Base-by-base conservation (phyloP, 2,113 vertebrate genomes). In the Nesogale talazaci region DNA sequence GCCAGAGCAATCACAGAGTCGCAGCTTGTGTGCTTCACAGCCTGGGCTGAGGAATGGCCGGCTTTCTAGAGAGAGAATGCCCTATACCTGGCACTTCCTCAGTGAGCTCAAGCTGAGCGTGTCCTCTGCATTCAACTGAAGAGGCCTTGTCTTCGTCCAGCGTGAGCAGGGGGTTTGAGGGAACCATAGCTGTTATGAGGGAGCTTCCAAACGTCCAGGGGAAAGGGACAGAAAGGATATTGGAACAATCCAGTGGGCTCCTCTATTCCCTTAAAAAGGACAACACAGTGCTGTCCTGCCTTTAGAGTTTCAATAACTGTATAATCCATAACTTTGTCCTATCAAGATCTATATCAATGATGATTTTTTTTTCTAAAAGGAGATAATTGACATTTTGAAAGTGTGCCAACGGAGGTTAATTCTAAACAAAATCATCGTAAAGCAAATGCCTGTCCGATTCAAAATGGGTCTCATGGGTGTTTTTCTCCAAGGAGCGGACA, bases 31-130 rank as follows among this genome's bases (percentile, higher is more conserved):
- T 84, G 11, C 65, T 61, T 42, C 92, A 88, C 59, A 81, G 27
- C 22, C 29, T 90, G 86, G 91, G 88, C 94, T 92, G 84, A 96
- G 91, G 96, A 97, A 97, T 96, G 97, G 96, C 91, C 93, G 94
- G 11, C 78, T 96, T 95, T 92, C 75, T 46, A 1, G 14, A 20
- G 57, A 59, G 80, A 1, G 38, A 86, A 56, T 84, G 76, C 94
- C 88, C 90, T 89, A 76, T 89, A 84, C 74, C 42, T 83, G 90
- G 80, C 88, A 85, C 93, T 96, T 94, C 95, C 42, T 46, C 7
- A 16, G 27, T 82, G 94, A 96, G 95, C 96, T 94, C 96, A 85
- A 94, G 94, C 9, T 70, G 65, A 91, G 96, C 92, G 65, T 83
- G 85, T 52, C 42, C 63, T 75, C 63, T 22, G 67, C 23, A 14